phyloP scores from a whole-genome alignment of 2,113 vertebrate genomes.

The Myrmophylax atrothorax region DNA sequence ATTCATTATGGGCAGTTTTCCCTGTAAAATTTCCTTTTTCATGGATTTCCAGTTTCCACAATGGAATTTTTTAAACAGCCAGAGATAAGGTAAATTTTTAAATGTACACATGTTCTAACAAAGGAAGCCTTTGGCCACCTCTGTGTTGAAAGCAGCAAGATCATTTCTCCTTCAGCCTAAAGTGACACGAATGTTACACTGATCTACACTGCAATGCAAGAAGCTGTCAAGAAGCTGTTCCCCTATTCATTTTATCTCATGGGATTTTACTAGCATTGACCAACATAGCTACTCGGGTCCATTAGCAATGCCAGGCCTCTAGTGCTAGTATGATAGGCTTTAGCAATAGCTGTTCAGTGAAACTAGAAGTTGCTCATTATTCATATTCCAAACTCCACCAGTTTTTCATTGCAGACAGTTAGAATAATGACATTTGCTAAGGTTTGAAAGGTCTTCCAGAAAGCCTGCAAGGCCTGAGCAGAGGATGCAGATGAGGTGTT shows the following conservation, averaged over 20 bases:
- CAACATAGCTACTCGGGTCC: not conserved
- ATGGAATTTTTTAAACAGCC: not conserved
- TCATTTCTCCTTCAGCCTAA: not conserved
- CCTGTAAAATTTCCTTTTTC: not conserved
- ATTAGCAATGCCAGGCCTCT: not conserved
- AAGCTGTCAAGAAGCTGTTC: not conserved
- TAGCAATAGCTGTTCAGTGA: not conserved
- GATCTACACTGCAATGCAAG: fast-evolving
- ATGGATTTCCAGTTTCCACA: not conserved
- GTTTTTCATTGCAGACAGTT: not conserved
- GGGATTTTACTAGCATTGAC: not conserved
- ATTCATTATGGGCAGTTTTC: not conserved
- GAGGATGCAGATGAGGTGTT: not conserved
- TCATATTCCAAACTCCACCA: not conserved
- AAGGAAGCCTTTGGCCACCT: not conserved
- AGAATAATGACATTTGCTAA: not conserved
- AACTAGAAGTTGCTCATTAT: not conserved
- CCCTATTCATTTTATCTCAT: not conserved
- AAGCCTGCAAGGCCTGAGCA: not conserved
- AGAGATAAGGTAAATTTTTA: not conserved
- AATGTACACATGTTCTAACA: not conserved
- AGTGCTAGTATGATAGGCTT: not conserved
- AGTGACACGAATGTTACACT: not conserved
- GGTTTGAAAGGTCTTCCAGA: not conserved
- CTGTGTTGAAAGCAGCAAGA: not conserved